Evolutionary conservation across 2,888 invertebrate species (phyloP), one percentile per base, ranked within the genome.

Genomic region (Cerceris rybyensis): DNA sequence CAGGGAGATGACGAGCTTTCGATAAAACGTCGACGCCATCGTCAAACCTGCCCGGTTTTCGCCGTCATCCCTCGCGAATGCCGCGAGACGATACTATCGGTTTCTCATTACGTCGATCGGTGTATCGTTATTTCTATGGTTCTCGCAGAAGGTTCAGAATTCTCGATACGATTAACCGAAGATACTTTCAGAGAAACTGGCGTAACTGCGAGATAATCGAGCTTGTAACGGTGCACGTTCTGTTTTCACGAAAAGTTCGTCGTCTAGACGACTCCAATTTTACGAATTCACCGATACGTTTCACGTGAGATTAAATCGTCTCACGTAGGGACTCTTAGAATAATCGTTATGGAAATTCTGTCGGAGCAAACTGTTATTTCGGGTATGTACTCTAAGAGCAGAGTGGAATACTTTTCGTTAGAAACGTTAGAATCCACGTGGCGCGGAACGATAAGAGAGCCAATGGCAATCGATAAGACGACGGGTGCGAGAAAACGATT

Each of bases 61-160:
- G 82, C 78, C 70, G 73, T 75, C 78, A 83, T 81, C 84, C 74
- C 68, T 69, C 70, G 60, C 78, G 75, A 80, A 75, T 79, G 75
- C 58, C 66, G 65, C 58, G 64, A 69, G 61, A 46, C 73, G 78
- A 86, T 87, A 75, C 80, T 87, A 88, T 89, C 86, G 87, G 83
- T 87, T 89, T 88, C 88, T 89, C 89, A 84, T 89, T 87, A 88
- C 81, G 78, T 64, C 75, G 77, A 72, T 76, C 75, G 75, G 78
- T 81, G 82, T 84, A 84, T 82, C 75, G 82, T 83, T 86, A 86
- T 83, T 86, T 84, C 83, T 72, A 52, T 75, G 64, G 78, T 80
- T 82, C 74, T 63, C 73, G 68, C 9, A 72, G 60, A 55, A 64
- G 63, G 60, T 50, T 54, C 63, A n/a, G 42, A 61, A 71, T 65